Percentiles rank a stretch among this genome's conserved stretches.
phyloP scores from a whole-genome alignment of 2,113 vertebrate genomes.

The Sinosuthora webbiana region DNA sequence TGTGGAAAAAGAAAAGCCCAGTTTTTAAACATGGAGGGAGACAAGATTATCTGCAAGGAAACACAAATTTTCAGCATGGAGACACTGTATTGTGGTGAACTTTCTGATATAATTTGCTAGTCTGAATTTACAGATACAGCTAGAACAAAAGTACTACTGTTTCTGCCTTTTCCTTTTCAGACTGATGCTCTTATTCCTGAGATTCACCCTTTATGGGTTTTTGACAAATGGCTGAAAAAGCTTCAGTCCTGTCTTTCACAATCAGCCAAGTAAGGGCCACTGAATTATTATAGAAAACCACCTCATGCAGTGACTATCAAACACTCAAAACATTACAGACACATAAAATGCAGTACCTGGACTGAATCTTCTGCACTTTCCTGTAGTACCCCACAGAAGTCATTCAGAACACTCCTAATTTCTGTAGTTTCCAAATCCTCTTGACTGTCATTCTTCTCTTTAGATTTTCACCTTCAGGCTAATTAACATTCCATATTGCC shows the following conservation, averaged over 20 bases:
- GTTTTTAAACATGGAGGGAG: background rate
- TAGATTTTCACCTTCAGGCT: background rate
- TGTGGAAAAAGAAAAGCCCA: background rate
- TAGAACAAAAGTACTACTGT: background rate
- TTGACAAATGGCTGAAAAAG: background rate
- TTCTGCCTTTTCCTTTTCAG: background rate
- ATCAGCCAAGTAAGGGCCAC: background rate
- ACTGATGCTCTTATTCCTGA: background rate
- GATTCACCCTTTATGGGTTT: background rate
- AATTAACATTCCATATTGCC: background rate
- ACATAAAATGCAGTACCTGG: slow-evolving; percentile 49
- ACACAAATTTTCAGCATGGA: background rate
- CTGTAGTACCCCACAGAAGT: background rate
- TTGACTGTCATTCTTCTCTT: background rate
- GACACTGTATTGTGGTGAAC: background rate
- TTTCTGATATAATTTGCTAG: background rate
- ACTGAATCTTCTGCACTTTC: background rate
- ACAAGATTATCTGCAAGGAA: background rate
- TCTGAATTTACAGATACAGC: background rate
- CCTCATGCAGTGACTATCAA: background rate
- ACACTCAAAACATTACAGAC: background rate
- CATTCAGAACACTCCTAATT: background rate
- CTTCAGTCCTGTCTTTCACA: background rate
- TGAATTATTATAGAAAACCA: background rate
- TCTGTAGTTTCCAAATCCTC: background rate